Percentiles rank a stretch among this genome's conserved stretches.
phyloP scores from a whole-genome alignment of 53 echinoderm and acorn worm genomes.

The Apostichopus leukothele region DNA sequence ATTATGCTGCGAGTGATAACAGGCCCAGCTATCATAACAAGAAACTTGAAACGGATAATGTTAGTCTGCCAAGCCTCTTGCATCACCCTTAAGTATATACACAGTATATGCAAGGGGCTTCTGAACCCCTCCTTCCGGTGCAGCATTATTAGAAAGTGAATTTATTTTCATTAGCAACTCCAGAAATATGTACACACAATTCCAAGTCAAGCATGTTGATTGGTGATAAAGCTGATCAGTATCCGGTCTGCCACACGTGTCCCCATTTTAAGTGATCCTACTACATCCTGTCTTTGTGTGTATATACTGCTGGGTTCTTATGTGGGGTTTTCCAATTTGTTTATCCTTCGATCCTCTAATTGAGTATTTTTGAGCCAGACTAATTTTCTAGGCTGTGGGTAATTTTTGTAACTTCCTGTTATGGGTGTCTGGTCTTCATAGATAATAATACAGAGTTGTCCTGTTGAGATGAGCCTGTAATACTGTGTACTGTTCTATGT shows the following conservation, averaged over 20 bases:
- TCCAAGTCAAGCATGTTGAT: not conserved
- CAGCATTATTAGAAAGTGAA: too few relatives aligned
- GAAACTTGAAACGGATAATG: too few relatives aligned
- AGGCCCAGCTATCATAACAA: too few relatives aligned
- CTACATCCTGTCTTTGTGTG: slow-evolving; percentile 11
- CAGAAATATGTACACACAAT: not conserved
- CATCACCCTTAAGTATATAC: too few relatives aligned
- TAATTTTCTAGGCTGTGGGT: not conserved
- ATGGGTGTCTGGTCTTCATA: not conserved
- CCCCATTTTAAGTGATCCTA: slow-evolving; percentile 1
- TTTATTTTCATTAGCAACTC: too few relatives aligned
- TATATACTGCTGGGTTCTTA: not conserved
- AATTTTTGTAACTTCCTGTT: slow-evolving; percentile 12
- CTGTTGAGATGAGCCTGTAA: not conserved
- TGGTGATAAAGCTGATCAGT: not conserved
- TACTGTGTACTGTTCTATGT: too few relatives aligned
- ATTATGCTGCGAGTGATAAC: too few relatives aligned
- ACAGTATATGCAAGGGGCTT: too few relatives aligned
- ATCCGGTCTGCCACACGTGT: not conserved
- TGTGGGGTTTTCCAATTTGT: not conserved
- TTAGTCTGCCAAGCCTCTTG: too few relatives aligned
- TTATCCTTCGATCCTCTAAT: not conserved
- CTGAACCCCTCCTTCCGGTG: too few relatives aligned
- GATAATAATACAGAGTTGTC: not conserved
- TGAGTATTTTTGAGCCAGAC: not conserved